A percentile compares a stretch with the other conserved stretches of the same genome.
phyloP scores from a whole-genome alignment of 2,797 vertebrate genomes.

The Rhynchonycteris naso region DNA sequence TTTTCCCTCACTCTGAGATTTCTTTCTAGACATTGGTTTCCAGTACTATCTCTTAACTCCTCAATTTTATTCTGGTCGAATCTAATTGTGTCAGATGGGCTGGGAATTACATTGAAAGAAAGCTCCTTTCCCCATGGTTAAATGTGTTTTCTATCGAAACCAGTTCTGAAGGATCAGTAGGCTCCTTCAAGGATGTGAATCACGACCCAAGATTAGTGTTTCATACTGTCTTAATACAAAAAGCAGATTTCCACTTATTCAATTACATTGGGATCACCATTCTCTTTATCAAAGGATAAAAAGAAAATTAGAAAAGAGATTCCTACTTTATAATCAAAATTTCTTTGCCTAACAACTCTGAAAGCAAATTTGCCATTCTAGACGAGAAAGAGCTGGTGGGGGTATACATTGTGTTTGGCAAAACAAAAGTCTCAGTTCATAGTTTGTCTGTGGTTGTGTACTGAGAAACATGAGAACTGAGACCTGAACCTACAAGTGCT shows the following conservation, averaged over 20 bases:
- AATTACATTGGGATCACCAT: neutral
- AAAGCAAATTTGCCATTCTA: slow-evolving; percentile 2
- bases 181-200: neutral
- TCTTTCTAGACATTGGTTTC: neutral
- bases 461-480: neutral
- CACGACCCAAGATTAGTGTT: neutral
- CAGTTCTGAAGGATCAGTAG: neutral
- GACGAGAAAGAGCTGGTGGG: neutral
- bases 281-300: neutral
- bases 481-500: neutral
- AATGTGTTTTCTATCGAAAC: neutral
- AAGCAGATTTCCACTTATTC: neutral
- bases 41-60: neutral
- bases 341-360: neutral
- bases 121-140: neutral
- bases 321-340: neutral
- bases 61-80: neutral
- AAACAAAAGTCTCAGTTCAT: neutral
- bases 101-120: slow-evolving; percentile 26
- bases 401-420: rapidly evolving
- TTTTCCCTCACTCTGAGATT: neutral
- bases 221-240: neutral
- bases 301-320: neutral
- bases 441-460: neutral
- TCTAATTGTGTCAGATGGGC: neutral